Conservation (phyloP, 2,888 invertebrate genomes). For the Frankliniella fusca region DNA sequence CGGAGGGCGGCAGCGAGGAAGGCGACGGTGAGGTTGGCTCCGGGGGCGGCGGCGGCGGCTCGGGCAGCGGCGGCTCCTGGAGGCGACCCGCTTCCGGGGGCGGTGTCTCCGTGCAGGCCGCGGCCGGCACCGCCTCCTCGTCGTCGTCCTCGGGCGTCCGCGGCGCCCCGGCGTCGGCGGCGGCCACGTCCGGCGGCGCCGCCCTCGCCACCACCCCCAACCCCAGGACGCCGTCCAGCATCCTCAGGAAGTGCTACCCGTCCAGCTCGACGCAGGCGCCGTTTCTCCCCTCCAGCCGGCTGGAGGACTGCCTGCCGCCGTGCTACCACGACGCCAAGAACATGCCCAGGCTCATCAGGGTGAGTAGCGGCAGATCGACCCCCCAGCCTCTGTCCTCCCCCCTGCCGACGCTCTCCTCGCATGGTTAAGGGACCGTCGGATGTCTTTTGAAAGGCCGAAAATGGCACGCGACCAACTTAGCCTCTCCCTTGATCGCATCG, state of each 20-base stretch:
- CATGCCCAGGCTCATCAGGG: constrained; percentile 57
- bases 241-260: constrained; percentile 47
- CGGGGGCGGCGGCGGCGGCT: constrained; percentile 30
- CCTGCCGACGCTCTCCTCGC: neutral
- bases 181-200: constrained; percentile 31
- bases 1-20: constrained; percentile 40
- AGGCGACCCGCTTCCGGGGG: constrained; percentile 29
- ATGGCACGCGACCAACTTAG: no score
- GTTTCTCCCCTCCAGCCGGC: constrained; percentile 47
- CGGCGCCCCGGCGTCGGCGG: constrained; percentile 30
- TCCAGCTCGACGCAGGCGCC: constrained; percentile 47
- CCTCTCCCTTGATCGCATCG: no score
- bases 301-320: constrained; percentile 56
- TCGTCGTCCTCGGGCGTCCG: constrained; percentile 28
- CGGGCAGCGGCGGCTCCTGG: constrained; percentile 28
- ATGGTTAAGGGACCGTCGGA: no score
- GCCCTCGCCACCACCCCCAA: constrained; percentile 32
- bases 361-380: constrained; percentile 42
- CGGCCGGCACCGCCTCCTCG: constrained; percentile 35
- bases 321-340: constrained; percentile 55
- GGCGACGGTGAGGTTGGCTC: constrained; percentile 35
- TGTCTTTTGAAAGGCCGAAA: no score
- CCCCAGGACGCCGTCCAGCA: constrained; percentile 39
- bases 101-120: neutral
- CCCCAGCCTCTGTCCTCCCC: neutral